Conservation (phyloP, 1,140 invertebrate genomes). For the Lepidurus arcticus region DNA sequence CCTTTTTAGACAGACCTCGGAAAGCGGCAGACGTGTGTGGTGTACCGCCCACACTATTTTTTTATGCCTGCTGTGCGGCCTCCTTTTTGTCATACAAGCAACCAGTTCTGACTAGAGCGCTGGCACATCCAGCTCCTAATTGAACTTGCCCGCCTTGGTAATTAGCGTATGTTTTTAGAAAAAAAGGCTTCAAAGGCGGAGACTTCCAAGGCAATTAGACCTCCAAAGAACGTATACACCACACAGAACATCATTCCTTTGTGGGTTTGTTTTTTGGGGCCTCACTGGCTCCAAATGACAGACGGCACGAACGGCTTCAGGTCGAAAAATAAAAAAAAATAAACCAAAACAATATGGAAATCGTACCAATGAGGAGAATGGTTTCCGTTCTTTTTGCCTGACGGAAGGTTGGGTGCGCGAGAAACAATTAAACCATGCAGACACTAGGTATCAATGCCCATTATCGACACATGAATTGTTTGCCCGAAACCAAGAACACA, state of each 20-base stretch:
- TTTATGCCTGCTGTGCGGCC: neutral
- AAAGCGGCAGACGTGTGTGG: neutral
- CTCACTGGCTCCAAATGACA: too few species aligned
- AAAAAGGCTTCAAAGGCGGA: neutral
- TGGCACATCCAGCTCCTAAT: neutral
- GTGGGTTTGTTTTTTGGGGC: too few species aligned
- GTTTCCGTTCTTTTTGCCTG: conserved; percentile 10
- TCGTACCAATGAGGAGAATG: neutral
- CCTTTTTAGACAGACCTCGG: neutral
- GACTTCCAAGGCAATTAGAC: neutral
- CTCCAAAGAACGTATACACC: neutral
- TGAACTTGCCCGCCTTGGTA: neutral
- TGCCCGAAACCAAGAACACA: conserved; percentile 3
- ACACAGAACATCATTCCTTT: too few species aligned
- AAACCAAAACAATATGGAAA: neutral
- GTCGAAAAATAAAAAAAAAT: too few species aligned
- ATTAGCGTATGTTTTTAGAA: neutral
- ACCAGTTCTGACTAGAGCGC: neutral
- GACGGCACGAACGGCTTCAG: too few species aligned
- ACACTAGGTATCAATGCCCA: neutral
- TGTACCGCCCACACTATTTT: neutral
- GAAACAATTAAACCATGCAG: neutral
- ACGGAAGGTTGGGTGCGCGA: neutral
- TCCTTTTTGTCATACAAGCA: neutral
- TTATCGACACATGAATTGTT: conserved; percentile 1